A percentile compares a stretch with the other conserved stretches of the same genome.
phyloP scores from a whole-genome alignment of 2,797 vertebrate species.

The Parauchenoglanis ngamensis region DNA sequence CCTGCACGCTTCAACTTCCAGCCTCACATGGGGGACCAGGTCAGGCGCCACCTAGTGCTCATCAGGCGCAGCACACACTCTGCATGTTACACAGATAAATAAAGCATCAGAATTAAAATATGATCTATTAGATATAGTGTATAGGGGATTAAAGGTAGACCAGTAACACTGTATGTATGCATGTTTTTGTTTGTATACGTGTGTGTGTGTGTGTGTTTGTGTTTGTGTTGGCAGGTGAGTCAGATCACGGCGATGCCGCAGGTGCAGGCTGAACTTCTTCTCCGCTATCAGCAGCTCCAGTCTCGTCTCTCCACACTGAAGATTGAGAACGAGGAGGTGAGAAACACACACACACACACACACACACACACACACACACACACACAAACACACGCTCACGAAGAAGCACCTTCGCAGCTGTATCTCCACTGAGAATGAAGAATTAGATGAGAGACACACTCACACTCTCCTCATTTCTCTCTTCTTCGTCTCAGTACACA shows the following conservation, averaged over 20 bases:
- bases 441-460: constrained; percentile 45
- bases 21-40: constrained; percentile 94
- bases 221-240: constrained; percentile 76
- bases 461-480: constrained; percentile 23
- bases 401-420: constrained; percentile 29
- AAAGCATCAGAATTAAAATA: not conserved
- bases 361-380: constrained; percentile 34
- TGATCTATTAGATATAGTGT: not conserved
- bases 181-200: not conserved
- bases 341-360: constrained; percentile 48
- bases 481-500: not conserved
- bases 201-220: not conserved
- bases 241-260: constrained; percentile 92
- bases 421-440: constrained; percentile 42
- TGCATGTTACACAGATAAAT: not conserved
- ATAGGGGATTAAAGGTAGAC: not conserved
- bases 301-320: constrained; percentile 90
- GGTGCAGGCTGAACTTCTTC: constrained; percentile 90
- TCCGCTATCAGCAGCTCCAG: constrained; percentile 92
- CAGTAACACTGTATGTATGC: not conserved
- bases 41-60: constrained; percentile 65
- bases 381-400: constrained; percentile 27
- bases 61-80: not conserved
- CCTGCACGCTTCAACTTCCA: constrained; percentile 93
- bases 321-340: constrained; percentile 97